Evolutionary conservation across 2,888 invertebrate genomes (phyloP), one percentile per base, ranked within the genome.

Genomic region (Calameuta filiformis): DNA sequence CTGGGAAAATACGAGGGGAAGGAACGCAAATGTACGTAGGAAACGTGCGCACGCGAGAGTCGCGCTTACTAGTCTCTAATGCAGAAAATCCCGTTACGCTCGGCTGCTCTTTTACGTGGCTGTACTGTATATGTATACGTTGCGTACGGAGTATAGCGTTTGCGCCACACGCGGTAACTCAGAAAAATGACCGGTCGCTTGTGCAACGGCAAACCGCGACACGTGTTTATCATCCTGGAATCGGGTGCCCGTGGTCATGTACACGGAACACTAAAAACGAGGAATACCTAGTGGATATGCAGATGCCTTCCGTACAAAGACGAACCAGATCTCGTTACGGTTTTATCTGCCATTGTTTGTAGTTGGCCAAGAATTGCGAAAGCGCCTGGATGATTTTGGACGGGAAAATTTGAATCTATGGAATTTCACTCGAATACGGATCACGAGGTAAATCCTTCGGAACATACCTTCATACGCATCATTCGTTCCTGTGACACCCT

Each of bases 41-140:
- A 56, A 56, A 56, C 1, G 56, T 23, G 56, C 31, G 71, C 71
- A 34, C 71, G 71, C 71, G 34, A 31, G 71, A 31, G 33, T 23
- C 71, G 71, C 71, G 31, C 71, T 31, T 76, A 80, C 78, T 79
- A 80, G 81, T 78, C 23, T 79, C 79, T 80, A 81, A 84, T 82
- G 82, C 81, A 82, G 80, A 84, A 82, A 83, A 83, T 76, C 79
- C 83, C 83, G 85, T 84, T 85, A 84, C 84, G 75, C 71, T 71
- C 23, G 12, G 71, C 71, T 23, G 31, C 31, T 31, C 71, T 31
- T 31, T 71, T 33, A 12, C 31, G 31, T 33, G 34, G 12, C 23
- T 23, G 23, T 23, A 23, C 56, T 6, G 23, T 56, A 56, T 6
- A 23, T 2, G 56, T 56, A 23, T 23, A 56, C 23, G 23, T 56